Evolutionary conservation across 2,888 invertebrate genomes (phyloP), one percentile per base, ranked within the genome.

Genomic region (Cephus pulcher): DNA sequence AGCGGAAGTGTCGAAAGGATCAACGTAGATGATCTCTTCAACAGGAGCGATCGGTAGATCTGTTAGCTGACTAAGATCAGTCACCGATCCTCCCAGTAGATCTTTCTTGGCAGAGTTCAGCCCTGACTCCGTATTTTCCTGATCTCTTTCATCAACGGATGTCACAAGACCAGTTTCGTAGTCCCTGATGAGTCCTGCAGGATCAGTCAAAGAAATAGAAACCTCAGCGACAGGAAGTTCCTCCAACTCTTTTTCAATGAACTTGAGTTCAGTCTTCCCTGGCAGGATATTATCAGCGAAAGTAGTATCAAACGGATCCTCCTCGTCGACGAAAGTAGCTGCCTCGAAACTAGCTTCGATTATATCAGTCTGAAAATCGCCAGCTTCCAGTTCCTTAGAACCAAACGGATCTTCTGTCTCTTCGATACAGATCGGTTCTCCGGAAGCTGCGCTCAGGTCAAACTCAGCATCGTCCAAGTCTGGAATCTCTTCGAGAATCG

Each of bases 1-100:
- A 56, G 94, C 94, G 0, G 97, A 96, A 0, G 97, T 97, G 88
- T 97, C 97, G 86, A 98, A 97, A 0, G 97, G 97, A 92, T 97
- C 97, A 77, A 95, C 94, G 86, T 94, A 94, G 76, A 94, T 95
- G 79, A 93, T 90, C 80, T 94, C 93, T 12, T 94, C 93, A 73
- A 93, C 92, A 0, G 96, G 96, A 80, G 94, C 93, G 76, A 96
- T 93, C 1, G 96, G 96, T 35, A 94, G 93, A 84, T 95, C 95
- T 0, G 93, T 94, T 78, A 96, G 92, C 86, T 94, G 93, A 30
- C 95, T 94, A 75, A 97, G 92, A 90, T 97, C 96, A 73, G 96
- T 96, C 73, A 94, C 94, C 85, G 96, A 97, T 15, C 96, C 96
- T 70, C 95, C 96, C 74, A 97, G 91, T 35, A 97, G 93, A 90